Base-by-base conservation (phyloP, 2,797 vertebrate species). In the Hephaestus fuliginosus region DNA sequence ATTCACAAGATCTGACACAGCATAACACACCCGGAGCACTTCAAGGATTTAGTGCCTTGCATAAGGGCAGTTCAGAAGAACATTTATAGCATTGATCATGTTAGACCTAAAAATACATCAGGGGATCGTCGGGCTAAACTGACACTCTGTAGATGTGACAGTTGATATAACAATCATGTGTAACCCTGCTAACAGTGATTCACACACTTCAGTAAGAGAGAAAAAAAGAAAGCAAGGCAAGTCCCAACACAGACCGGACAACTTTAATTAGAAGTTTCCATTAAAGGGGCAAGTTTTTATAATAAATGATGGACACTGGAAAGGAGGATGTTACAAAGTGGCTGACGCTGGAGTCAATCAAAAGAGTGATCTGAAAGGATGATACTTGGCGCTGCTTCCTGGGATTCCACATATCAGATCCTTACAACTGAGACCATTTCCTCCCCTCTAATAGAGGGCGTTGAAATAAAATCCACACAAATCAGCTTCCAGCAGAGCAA, bases 21-120 rank as follows among this genome's bases (percentile, higher is more conserved):
- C 76, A 78, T 66, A 78, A 71, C 51, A 53, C 51, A 86, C 62
- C 80, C 77, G 80, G 71, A 85, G 78, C 83, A 84, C 77, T 78
- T 83, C 30, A 53, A 57, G 75, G 70, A 78, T 80, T 62, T 66
- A 61, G 69, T 74, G 70, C 48, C 53, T 84, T 69, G 51, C 75
- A 81, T 60, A 72, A 81, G 49, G 76, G 60, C 72, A 79, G 30
- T 73, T 80, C 49, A 61, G 52, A 78, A 58, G 33, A 60, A 12
- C 78, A 76, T 88, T 86, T 73, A 64, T 83, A 79, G 61, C 69
- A 83, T 58, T 52, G 81, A 66, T 77, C 63, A 68, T 44, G 67
- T 84, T 72, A 66, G 66, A 76, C 36, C n/a, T 67, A 57, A 14
- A 63, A 57, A 44, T 17, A 67, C 71, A 69, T 70, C 58, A 70